phyloP scores from a whole-genome alignment of 2,888 invertebrate species.

The Allygus modestus region DNA sequence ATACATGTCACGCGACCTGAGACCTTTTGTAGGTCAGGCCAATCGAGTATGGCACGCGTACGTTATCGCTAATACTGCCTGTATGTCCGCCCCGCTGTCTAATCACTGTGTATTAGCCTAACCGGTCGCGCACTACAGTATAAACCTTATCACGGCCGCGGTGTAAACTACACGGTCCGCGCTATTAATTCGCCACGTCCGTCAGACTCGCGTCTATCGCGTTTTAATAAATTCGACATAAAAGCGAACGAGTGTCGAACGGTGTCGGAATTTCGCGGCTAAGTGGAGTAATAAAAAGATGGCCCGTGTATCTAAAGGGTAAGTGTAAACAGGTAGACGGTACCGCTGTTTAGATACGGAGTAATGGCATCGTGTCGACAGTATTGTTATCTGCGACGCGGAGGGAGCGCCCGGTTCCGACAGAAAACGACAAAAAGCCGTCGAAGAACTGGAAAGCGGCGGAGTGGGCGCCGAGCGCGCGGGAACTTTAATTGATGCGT shows the following conservation, averaged over 20 bases:
- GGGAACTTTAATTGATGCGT: constrained; percentile 62
- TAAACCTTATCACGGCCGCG: constrained; percentile 23
- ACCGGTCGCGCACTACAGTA: not conserved
- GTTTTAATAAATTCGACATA: constrained; percentile 60
- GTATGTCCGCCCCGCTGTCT: not conserved
- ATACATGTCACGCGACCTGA: constrained; percentile 3
- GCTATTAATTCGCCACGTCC: constrained; percentile 19
- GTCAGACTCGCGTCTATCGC: not conserved
- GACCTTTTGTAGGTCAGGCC: not conserved
- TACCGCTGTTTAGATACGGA: constrained; percentile 61
- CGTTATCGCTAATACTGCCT: not conserved
- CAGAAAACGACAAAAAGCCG: constrained; percentile 55
- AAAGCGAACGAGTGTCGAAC: constrained; percentile 55
- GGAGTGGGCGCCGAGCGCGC: constrained; percentile 61
- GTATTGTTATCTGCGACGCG: constrained; percentile 36
- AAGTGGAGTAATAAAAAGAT: constrained; percentile 62
- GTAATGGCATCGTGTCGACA: constrained; percentile 49
- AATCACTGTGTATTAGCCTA: constrained; percentile 26
- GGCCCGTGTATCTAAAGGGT: constrained; percentile 56
- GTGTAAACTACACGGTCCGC: constrained; percentile 22
- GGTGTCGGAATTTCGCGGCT: constrained; percentile 55
- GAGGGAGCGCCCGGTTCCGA: constrained; percentile 9
- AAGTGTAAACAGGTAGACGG: constrained; percentile 58
- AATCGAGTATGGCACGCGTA: constrained; percentile 3
- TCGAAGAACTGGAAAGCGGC: constrained; percentile 49